phyloP scores from a whole-genome alignment of 1,140 invertebrate species.

The Achatina immaculata region DNA sequence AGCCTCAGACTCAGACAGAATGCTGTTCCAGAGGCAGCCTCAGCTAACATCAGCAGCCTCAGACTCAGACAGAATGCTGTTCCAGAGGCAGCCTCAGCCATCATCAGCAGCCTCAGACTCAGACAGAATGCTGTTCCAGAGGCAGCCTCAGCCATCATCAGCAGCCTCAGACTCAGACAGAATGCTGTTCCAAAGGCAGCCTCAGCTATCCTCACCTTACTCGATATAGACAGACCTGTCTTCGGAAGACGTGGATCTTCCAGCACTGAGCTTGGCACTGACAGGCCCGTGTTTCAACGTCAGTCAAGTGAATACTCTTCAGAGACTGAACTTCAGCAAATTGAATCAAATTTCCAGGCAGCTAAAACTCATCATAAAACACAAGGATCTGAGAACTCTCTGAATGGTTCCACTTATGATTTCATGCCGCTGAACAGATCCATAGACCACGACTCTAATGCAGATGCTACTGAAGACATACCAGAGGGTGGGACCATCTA shows the following conservation, averaged over 20 bases:
- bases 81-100: too few species aligned
- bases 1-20: too few species aligned
- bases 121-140: too few species aligned
- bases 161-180: too few species aligned
- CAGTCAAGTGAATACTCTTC: conserved; percentile 37
- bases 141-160: too few species aligned
- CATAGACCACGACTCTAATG: conserved; percentile 1
- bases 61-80: too few species aligned
- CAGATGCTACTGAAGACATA: background rate
- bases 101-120: too few species aligned
- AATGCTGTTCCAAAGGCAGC: too few species aligned
- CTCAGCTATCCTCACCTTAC: too few species aligned
- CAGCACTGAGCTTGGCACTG: background rate
- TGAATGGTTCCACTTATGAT: background rate
- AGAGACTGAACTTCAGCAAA: conserved; percentile 33
- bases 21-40: too few species aligned
- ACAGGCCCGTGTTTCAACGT: background rate
- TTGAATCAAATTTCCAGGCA: conserved; percentile 22
- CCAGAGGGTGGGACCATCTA: background rate
- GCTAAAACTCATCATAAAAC: background rate
- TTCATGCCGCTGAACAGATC: background rate
- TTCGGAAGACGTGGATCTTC: background rate
- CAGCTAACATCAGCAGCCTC: too few species aligned
- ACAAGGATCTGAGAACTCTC: background rate
- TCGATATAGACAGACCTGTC: background rate